Evolutionary conservation across 2,888 invertebrate genomes (phyloP).

Genomic region (Cheilosia soror): DNA sequence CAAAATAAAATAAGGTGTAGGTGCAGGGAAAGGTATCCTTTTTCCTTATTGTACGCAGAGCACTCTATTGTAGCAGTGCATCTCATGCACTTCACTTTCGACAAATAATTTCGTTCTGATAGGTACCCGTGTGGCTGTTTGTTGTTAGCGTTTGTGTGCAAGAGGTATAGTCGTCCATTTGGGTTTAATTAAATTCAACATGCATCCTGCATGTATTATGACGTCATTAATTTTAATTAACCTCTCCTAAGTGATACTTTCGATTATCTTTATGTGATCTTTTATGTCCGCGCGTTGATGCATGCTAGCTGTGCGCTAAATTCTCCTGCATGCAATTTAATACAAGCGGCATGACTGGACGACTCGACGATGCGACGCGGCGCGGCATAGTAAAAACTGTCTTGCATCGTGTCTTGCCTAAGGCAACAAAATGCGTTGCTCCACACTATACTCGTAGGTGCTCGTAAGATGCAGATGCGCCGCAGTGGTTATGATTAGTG

Average conservation of each 20-base stretch:
- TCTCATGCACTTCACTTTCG: conserved; percentile 14
- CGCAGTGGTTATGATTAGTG: conserved; percentile 32
- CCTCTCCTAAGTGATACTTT: conserved; percentile 68
- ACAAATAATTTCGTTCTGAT: conserved; percentile 4
- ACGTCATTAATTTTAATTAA: conserved; percentile 75
- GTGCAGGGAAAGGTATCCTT: conserved; percentile 20
- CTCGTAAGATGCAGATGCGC: conserved; percentile 37
- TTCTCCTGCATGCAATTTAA: conserved; percentile 41
- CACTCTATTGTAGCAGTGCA: background rate
- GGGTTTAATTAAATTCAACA: conserved; percentile 65
- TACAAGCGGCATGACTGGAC: conserved; percentile 19
- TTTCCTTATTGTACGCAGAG: conserved; percentile 2
- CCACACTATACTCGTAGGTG: too few species aligned
- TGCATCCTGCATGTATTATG: conserved; percentile 69
- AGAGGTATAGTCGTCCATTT: conserved; percentile 17
- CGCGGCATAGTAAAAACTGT: conserved; percentile 21
- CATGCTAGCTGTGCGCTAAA: conserved; percentile 28
- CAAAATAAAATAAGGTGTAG: conserved; percentile 14
- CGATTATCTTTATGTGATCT: conserved; percentile 67
- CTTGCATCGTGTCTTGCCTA: conserved; percentile 30
- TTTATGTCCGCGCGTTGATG: conserved; percentile 43
- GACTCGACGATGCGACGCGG: background rate
- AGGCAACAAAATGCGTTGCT: conserved; percentile 24
- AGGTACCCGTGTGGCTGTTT: background rate
- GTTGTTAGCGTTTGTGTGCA: too few species aligned